Percentiles rank a stretch among this genome's conserved stretches.
These are phyloP conservation scores for Ochropleura leucogaster DNA, from an alignment of 2,888 invertebrate species.

Conservation along the genomic window DNA sequence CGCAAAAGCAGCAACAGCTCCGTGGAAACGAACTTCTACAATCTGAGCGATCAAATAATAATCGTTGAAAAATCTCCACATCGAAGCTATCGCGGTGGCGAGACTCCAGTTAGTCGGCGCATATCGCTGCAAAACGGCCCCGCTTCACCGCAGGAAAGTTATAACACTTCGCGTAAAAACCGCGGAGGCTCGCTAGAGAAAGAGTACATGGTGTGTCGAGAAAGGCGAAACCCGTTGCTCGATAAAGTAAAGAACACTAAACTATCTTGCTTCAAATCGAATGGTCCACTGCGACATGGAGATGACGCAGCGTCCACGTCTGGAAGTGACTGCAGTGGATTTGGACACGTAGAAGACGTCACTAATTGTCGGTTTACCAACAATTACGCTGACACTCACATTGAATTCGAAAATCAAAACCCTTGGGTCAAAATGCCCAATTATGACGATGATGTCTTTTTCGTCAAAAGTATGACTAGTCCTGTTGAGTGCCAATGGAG, in stretches of 20 bases:
- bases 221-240: constrained; percentile 93
- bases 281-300: constrained; percentile 87
- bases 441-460: constrained; percentile 89
- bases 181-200: constrained; percentile 89
- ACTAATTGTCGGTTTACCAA: constrained; percentile 80
- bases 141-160: constrained; percentile 86
- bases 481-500: constrained; percentile 84
- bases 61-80: constrained; percentile 91
- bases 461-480: constrained; percentile 81
- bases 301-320: constrained; percentile 89
- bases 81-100: constrained; percentile 81
- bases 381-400: constrained; percentile 81
- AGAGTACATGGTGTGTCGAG: constrained; percentile 91
- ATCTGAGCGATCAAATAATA: constrained; percentile 91
- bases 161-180: constrained; percentile 87
- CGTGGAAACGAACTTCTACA: constrained; percentile 93
- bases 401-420: constrained; percentile 88
- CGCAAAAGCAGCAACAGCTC: constrained; percentile 92
- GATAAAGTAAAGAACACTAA: constrained; percentile 93
- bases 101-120: constrained; percentile 84
- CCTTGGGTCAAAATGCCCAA: constrained; percentile 88
- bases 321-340: constrained; percentile 89
- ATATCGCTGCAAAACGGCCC: constrained; percentile 86
- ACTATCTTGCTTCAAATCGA: constrained; percentile 92
- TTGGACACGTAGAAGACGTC: constrained; percentile 86